Evolutionary conservation across 2,888 invertebrate genomes (phyloP), one percentile per base, ranked within the genome.

Genomic region (Acanthacorydalis orientalis): DNA sequence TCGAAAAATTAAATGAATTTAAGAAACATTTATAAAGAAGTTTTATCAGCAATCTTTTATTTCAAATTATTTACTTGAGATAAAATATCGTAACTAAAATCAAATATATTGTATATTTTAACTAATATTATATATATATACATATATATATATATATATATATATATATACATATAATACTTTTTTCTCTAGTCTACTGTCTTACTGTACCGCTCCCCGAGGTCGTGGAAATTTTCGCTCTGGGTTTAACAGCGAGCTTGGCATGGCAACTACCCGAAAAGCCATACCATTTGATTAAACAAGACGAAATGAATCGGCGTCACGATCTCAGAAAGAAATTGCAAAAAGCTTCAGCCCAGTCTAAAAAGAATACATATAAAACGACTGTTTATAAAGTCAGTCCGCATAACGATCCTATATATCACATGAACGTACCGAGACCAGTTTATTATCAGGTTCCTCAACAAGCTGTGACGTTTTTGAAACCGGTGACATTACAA

Each of bases 181-280:
- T 39, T 64, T 7, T 51, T 16, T 51, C 63, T 67, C 32, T 62
- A 74, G 77, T 81, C 51, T 80, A 77, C 57, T 80, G 80, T 58
- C 56, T 69, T 46, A 77, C 80, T 0, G 72, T 73, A 51, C 73
- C 74, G 1, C 68, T 70, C 37, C 58, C 74, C 46, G 58, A 68
- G 2, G 53, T 63, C 1, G 75, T 78, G 2, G 68, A 72, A 0
- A 73, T 77, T 43, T 74, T 83, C 51, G 72, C 81, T 9, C 68
- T 78, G 56, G 85, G 85, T 1, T 70, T 78, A 44, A 86, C 85
- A 0, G 81, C 83, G 1, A 83, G 84, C 0, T 63, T 86, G 55
- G 85, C 86, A 2, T 86, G 79, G 73, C 79, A 83, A 57, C 61
- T 86, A 40, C 86, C 86, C 0, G 78, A 80, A 52, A 75, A 77